Percentiles rank a stretch among this genome's conserved stretches.
Evolutionary conservation across 2,888 invertebrate species (phyloP).

Genomic region (Colletes collaris): DNA sequence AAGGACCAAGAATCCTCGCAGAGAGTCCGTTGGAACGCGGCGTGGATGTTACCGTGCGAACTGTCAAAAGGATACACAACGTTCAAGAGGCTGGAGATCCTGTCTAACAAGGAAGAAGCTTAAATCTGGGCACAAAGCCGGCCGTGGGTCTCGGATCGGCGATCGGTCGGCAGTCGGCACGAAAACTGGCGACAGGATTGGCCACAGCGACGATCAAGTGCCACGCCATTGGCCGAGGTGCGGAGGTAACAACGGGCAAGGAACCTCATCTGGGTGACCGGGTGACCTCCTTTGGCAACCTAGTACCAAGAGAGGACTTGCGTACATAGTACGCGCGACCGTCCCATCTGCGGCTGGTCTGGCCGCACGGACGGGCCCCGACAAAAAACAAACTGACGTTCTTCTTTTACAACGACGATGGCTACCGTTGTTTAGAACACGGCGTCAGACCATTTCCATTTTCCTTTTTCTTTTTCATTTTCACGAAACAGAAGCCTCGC

Average conservation of each 20-base stretch:
- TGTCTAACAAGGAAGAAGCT: constrained; percentile 80
- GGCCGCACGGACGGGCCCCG: constrained; percentile 22
- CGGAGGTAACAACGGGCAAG: constrained; percentile 74
- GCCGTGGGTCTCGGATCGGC: constrained; percentile 70
- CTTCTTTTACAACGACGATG: constrained; percentile 39
- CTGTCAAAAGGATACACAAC: constrained; percentile 53
- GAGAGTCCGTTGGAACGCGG: neutral
- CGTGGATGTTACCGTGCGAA: constrained; percentile 20
- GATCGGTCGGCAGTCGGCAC: constrained; percentile 67
- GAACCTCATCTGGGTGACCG: constrained; percentile 82
- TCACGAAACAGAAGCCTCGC: too few relatives aligned
- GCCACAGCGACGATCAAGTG: constrained; percentile 69
- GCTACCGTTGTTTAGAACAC: constrained; percentile 36
- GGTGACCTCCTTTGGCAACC: constrained; percentile 79
- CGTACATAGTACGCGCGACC: constrained; percentile 33
- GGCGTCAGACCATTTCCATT: constrained; percentile 13
- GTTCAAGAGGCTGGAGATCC: constrained; percentile 72
- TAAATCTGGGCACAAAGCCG: constrained; percentile 79
- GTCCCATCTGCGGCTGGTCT: constrained; percentile 47
- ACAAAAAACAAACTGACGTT: constrained; percentile 34
- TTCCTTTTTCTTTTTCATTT: neutral
- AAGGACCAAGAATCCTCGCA: neutral
- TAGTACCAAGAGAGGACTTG: constrained; percentile 70
- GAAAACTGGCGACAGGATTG: constrained; percentile 76
- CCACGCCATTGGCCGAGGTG: constrained; percentile 67